Evolutionary conservation across 2,888 invertebrate species (phyloP), one percentile per base, ranked within the genome.

Genomic region (Schizotus pectinicornis): DNA sequence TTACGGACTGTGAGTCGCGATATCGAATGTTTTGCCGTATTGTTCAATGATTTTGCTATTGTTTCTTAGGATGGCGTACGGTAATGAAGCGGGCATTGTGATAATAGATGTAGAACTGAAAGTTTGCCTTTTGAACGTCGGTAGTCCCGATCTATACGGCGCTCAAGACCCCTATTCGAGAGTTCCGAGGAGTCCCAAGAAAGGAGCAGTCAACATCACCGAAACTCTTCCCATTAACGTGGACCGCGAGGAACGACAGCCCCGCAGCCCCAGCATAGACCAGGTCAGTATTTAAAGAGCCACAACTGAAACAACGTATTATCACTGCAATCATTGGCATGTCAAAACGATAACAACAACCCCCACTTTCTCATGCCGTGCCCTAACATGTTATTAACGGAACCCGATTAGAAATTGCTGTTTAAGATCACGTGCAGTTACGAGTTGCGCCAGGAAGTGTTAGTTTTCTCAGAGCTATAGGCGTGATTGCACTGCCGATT

Each of bases 1-100:
- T 56, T 98, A 95, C 82, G 97, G 97, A 81, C 86, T 99, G 98
- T 98, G 83, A 91, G 94, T 89, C 69, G 41, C 35, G 34, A 32
- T 12, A 5, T 36, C n/a, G 6, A 36, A 7, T 33, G 38, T 7
- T 36, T 39, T 47, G 14, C 8, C 41, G 33, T 34, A 32, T 41
- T n/a, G 32, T 8, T 38, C 1, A 1, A 30, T 22, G 5, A 22
- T 22, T 22, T 5, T 5, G 3, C 22, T 22, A 5, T 5, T 22
- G 5, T 22, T 22, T 22, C 50, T 39, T 82, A 98, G 98, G 79
- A 87, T 98, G 89, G 94, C 96, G 74, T 98, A 96, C 84, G 98
- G 98, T 74, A 97, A 95, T 79, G 97, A 98, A 82, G 90, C 92
- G 73, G 97, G 98, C 72, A 85, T 98, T 79, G 95, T 95, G 79